Evolutionary conservation across 2,113 vertebrate species (phyloP), one percentile per base, ranked within the genome.

Genomic region (Nyctibius bracteatus): DNA sequence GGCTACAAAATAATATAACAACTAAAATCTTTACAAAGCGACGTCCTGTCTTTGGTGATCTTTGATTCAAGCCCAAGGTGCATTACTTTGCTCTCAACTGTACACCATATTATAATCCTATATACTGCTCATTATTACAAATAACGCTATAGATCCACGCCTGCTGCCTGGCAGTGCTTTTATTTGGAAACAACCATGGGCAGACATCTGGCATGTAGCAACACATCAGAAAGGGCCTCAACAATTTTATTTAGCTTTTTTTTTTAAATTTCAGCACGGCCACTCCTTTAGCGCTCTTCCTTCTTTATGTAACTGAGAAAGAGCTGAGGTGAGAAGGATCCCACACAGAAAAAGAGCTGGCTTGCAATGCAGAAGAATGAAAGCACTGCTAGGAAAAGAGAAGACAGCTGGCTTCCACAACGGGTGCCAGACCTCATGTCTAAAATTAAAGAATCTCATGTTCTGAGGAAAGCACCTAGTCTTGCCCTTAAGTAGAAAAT

Each of bases 241-340:
- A n/a, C 1, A 1, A 66, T 72, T 85, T 93, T 37, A 13, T 43
- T 52, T 66, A 43, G 14, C 23, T 41, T 65, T 67, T 83, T 77
- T 86, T 90, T 72, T 72, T 3, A 11, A 54, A 91, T 88, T 91
- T 81, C 23, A 22, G 67, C 8, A 1, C 7, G 22, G 58, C 49
- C 74, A n/a, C 27, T 86, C 61, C 43, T 95, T 77, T 44, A 70
- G n/a, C 30, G 2, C 55, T 93, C 93, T 84, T 90, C 46, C 49
- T 66, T 92, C 94, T 97, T 97, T 96, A 95, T 72, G 91, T 96
- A 97, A 97, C 94, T 92, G 94, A 62, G 91, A 97, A 97, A 96
- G 95, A 95, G 95, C 85, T 78, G 92, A 78, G 90, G 90, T 95
- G 90, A 86, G 95, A 92, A 95, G 57, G 75, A 92, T 95, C 79